Percentiles rank a stretch among this genome's conserved stretches.
These are phyloP conservation scores for Spodoptera picta DNA, from an alignment of 2,888 invertebrate species.

Conservation along the genomic window DNA sequence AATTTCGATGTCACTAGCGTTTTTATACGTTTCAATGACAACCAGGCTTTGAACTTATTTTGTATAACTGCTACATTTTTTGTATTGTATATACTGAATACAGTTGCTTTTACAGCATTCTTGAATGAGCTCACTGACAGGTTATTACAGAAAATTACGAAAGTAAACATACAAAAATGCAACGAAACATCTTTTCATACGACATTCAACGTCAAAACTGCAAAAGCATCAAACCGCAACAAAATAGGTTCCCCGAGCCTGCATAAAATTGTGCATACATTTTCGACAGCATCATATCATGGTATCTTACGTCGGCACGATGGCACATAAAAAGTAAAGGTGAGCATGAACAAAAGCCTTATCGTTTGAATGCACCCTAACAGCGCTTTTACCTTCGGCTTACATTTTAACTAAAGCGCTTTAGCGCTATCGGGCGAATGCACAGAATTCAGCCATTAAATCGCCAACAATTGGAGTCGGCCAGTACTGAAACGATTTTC, in stretches of 20 bases:
- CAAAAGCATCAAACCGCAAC: constrained; percentile 12
- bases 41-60: no score
- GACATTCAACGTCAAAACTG: constrained; percentile 22
- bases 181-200: constrained; percentile 6
- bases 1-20: no score
- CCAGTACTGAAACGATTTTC: constrained; percentile 69
- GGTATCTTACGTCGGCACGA: constrained; percentile 50
- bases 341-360: constrained; percentile 55
- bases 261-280: constrained; percentile 49
- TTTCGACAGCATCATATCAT: constrained; percentile 50
- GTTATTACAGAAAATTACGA: background rate
- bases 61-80: no score
- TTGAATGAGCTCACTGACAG: background rate
- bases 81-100: no score
- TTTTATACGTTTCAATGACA: no score
- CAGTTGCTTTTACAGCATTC: no score
- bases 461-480: constrained; percentile 64
- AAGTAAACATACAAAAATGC: background rate
- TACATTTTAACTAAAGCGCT: constrained; percentile 61
- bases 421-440: constrained; percentile 56
- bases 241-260: constrained; percentile 20
- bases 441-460: constrained; percentile 67
- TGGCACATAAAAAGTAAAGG: constrained; percentile 48
- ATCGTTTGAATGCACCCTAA: constrained; percentile 60
- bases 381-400: constrained; percentile 59